Evolutionary conservation across 2,888 invertebrate species (phyloP), one percentile per base, ranked within the genome.

Genomic region (Drosophila affinis): DNA sequence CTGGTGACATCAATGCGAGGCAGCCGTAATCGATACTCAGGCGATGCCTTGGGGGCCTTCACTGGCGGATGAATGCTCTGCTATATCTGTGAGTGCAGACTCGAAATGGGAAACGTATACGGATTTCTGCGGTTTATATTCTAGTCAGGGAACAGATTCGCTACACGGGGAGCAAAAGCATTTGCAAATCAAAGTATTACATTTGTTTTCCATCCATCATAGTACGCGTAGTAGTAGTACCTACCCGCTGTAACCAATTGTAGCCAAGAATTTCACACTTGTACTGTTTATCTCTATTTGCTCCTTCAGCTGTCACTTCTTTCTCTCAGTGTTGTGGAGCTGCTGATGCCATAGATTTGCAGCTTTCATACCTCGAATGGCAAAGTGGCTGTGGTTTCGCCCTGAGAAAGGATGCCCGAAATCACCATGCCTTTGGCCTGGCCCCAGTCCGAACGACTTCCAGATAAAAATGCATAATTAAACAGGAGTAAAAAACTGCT

Each of bases 391-490:
- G 48, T 21, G 62, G 44, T 17, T 46, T 62, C 51, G 49, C 62
- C 29, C 29, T 49, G 44, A 34, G 55, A 48, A 56, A 32, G 45
- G 58, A 61, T 70, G 45, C 51, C 39, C 51, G 62, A 75, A 76
- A 61, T 67, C 69, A 53, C 45, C 68, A 62, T 74, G 74, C 69
- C 72, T 70, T 73, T 67, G 62, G 58, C 56, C 52, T 62, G 69
- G 57, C 53, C 45, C 46, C 18, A 10, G 48, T 9, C 47, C 54
- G 14, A 57, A 46, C 55, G 48, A 56, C 69, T 63, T 68, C 61
- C 88, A 81, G 70, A 87, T 82, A 82, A 87, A 85, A 83, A 87
- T 87, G 78, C 83, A 83, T 83, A 83, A 87, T 83, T 83, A 83
- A 83, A 79, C 48, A 44, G 45, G 57, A 34, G 34, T 17, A 44